phyloP scores from a whole-genome alignment of 2,888 invertebrate genomes.

The Hanleya hanleyi region DNA sequence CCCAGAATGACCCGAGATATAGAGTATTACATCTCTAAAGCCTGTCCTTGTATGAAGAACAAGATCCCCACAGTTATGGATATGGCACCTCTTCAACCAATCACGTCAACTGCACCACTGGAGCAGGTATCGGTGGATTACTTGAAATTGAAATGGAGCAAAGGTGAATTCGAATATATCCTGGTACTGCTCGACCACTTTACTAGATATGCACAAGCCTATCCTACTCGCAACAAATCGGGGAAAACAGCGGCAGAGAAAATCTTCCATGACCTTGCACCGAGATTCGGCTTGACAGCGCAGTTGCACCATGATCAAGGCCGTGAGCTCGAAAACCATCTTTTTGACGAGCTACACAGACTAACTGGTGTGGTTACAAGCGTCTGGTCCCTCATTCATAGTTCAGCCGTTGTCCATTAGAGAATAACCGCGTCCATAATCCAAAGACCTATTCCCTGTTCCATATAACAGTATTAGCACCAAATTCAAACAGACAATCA shows the following conservation, averaged over 20 bases:
- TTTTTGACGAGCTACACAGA: conserved; percentile 12
- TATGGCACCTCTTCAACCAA: neutral
- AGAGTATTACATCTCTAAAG: conserved; percentile 12
- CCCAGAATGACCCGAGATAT: conserved; percentile 14
- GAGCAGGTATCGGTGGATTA: neutral
- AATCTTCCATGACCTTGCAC: too few species aligned
- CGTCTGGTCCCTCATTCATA: too few species aligned
- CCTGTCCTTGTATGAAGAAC: conserved; percentile 16
- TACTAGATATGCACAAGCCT: conserved; percentile 24
- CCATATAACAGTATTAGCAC: too few species aligned
- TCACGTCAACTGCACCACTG: neutral
- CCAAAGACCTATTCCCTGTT: too few species aligned
- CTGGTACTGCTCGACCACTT: conserved; percentile 18
- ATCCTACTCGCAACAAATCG: conserved; percentile 21
- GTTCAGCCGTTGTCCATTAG: too few species aligned
- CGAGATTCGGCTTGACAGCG: conserved; percentile 13
- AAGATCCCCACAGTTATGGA: conserved; percentile 1
- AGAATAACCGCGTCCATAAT: too few species aligned
- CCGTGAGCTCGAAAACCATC: conserved; percentile 16
- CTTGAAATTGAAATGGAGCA: neutral
- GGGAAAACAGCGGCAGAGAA: conserved; percentile 17
- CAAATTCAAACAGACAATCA: too few species aligned
- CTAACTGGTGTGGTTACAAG: conserved; percentile 11
- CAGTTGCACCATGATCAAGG: conserved; percentile 20
- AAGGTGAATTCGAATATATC: conserved; percentile 22